Evolutionary conservation across 2,797 vertebrate species (phyloP).

Genomic region (Botia almorhae): DNA sequence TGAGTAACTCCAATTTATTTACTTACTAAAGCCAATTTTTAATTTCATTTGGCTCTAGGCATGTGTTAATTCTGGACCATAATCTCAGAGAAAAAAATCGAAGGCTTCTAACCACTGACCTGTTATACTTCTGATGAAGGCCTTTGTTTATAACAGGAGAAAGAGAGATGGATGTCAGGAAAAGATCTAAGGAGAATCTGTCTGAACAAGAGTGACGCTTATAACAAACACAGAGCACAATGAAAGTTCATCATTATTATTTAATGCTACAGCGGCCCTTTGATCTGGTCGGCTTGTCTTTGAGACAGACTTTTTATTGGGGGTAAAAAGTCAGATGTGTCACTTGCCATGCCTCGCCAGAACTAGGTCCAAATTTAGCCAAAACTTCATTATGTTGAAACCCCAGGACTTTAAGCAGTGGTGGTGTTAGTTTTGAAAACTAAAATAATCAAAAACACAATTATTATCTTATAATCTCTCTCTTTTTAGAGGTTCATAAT

Average conservation of each 20-base stretch:
- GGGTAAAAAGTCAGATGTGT: constrained; percentile 37
- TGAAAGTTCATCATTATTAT: constrained; percentile 69
- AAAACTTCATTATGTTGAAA: constrained; percentile 28
- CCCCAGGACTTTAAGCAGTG: no score
- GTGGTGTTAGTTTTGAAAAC: no score
- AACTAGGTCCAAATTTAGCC: constrained; percentile 40
- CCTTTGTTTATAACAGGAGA: constrained; percentile 61
- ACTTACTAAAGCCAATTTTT: neutral
- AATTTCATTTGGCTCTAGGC: neutral
- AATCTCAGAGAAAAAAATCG: constrained; percentile 3
- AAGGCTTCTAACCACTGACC: constrained; percentile 16
- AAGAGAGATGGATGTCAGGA: constrained; percentile 62
- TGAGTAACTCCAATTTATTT: neutral
- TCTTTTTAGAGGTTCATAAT: no score
- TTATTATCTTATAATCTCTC: no score
- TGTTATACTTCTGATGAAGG: constrained; percentile 56
- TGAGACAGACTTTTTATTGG: constrained; percentile 46
- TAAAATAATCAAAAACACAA: no score
- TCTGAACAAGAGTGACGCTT: constrained; percentile 68
- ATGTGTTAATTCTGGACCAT: neutral
- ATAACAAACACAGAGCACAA: constrained; percentile 62
- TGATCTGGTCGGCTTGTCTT: constrained; percentile 64
- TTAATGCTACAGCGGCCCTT: constrained; percentile 71
- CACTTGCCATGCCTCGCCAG: constrained; percentile 18
- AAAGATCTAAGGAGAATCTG: constrained; percentile 69